Base-by-base conservation (phyloP, 2,113 vertebrate genomes). In the Otis tarda region DNA sequence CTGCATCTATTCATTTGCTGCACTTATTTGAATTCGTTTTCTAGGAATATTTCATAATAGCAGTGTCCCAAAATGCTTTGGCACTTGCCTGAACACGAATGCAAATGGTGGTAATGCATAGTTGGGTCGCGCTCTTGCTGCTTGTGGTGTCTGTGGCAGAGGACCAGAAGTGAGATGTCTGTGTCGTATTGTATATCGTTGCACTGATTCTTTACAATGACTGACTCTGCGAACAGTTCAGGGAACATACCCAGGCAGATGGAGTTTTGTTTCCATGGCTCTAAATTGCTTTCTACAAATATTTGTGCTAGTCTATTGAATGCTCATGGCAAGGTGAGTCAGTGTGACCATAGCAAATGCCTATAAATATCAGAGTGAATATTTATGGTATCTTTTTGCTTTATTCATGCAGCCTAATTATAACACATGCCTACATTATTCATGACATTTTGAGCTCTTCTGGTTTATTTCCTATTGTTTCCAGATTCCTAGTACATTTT, bases 391-490 rank as follows among this genome's bases (percentile, higher is more conserved):
- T 73, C 2, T 35, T 63, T 65, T 55, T 74, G 25, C 23, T n/a
- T 35, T 63, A 61, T 90, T 87, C 52, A 3, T 59, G 74, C 33
- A 78, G 64, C 70, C 59, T 84, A 55, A 76, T 93, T 86, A 85
- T 43, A 71, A 43, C 76, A 61, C 18, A 49, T 57, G 59, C 25
- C 35, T 50, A 20, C 70, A 81, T 88, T 87, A 88, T 60, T 93
- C 59, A 9, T 75, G 89, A 85, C 65, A 49, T 94, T 94, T 87
- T 93, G 81, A 70, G 50, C 64, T 91, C 21, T 90, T 77, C 76
- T 93, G 61, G 22, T 90, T 94, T 86, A 68, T 93, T 74, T 94
- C 85, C 77, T 84, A 82, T 89, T 86, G 81, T 92, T 95, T 82
- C 63, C 67, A 89, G 88, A 77, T 81, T 75, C 41, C 41, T 52